These are phyloP conservation scores for Scaptomyza polygonia DNA, from an alignment of 2,888 invertebrate genomes.

Conservation along the genomic window DNA sequence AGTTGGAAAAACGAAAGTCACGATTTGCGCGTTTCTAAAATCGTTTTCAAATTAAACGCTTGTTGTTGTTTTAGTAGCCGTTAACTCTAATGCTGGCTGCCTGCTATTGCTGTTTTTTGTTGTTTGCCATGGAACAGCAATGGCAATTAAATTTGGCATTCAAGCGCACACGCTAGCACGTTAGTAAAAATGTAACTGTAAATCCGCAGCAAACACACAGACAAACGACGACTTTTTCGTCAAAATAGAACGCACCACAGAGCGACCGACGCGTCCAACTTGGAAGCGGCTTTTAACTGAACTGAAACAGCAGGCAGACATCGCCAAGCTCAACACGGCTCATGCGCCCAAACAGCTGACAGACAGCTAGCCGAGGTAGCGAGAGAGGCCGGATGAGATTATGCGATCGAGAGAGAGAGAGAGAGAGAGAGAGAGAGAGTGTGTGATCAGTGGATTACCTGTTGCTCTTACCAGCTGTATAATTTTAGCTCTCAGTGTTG, in stretches of 20 bases:
- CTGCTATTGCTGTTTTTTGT: slow-evolving; percentile 17
- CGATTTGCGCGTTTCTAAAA: slow-evolving; percentile 33
- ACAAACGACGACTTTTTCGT: neutral
- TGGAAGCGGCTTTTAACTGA: slow-evolving; percentile 52
- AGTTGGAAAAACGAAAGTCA: slow-evolving; percentile 73
- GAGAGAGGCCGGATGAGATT: slow-evolving; percentile 4
- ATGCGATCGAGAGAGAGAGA: neutral
- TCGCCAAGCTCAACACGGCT: slow-evolving; percentile 36
- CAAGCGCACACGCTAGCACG: slow-evolving; percentile 72
- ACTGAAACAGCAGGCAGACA: slow-evolving; percentile 46
- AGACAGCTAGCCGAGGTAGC: slow-evolving; percentile 14
- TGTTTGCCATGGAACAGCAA: slow-evolving; percentile 33
- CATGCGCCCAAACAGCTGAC: slow-evolving; percentile 42
- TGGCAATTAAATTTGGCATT: slow-evolving; percentile 79
- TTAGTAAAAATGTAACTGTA: slow-evolving; percentile 62
- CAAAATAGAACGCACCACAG: neutral
- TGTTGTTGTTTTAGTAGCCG: slow-evolving; percentile 6
- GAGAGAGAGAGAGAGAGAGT: slow-evolving; percentile 3
- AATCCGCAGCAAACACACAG: slow-evolving; percentile 43
- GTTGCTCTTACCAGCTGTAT: slow-evolving; percentile 17
- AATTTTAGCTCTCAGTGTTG: slow-evolving; percentile 49
- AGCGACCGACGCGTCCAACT: slow-evolving; percentile 52
- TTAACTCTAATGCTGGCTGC: slow-evolving; percentile 15
- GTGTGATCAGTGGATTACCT: slow-evolving; percentile 9
- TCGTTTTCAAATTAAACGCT: slow-evolving; percentile 55